Evolutionary conservation across 1,140 invertebrate genomes (phyloP).

Genomic region (Zaprionus vittiger): DNA sequence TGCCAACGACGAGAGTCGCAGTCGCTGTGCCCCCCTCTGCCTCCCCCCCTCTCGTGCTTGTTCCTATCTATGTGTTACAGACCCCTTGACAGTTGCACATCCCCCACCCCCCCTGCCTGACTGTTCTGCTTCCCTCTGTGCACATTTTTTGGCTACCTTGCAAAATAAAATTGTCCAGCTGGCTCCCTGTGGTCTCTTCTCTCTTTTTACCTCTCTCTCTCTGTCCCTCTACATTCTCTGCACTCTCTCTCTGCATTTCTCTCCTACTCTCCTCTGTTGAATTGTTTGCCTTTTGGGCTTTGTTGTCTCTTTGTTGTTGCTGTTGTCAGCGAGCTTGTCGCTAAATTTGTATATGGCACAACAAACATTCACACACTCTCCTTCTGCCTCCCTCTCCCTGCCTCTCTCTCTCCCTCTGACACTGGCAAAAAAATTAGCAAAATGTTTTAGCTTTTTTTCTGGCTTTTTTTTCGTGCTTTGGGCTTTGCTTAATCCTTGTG

Average conservation of each 20-base stretch:
- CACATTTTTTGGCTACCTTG: constrained; percentile 42
- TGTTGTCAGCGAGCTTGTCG: constrained; percentile 58
- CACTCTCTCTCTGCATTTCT: constrained; percentile 3
- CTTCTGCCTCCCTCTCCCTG: not conserved
- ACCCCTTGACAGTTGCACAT: constrained; percentile 44
- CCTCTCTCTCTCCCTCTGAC: constrained; percentile 29
- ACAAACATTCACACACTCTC: constrained; percentile 12
- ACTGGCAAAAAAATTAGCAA: constrained; percentile 71
- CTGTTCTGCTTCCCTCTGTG: not conserved
- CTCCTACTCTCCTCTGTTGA: constrained; percentile 49
- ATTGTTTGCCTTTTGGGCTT: constrained; percentile 65
- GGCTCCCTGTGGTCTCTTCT: constrained; percentile 20
- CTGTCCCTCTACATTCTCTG: constrained; percentile 22
- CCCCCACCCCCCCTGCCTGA: not conserved
- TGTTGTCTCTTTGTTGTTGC: constrained; percentile 50
- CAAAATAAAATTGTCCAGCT: constrained; percentile 66
- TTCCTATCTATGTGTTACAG: constrained; percentile 10
- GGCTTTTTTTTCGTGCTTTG: constrained; percentile 1
- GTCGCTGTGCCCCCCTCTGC: not conserved
- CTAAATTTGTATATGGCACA: constrained; percentile 42
- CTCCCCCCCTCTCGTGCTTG: not conserved
- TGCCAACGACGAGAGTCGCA: constrained; percentile 60
- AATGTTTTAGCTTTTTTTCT: constrained; percentile 40
- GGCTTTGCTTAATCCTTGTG: constrained; percentile 51
- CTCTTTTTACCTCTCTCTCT: constrained; percentile 10